Conservation (phyloP, 2,888 invertebrate species). For the Seladonia tumulorum region DNA sequence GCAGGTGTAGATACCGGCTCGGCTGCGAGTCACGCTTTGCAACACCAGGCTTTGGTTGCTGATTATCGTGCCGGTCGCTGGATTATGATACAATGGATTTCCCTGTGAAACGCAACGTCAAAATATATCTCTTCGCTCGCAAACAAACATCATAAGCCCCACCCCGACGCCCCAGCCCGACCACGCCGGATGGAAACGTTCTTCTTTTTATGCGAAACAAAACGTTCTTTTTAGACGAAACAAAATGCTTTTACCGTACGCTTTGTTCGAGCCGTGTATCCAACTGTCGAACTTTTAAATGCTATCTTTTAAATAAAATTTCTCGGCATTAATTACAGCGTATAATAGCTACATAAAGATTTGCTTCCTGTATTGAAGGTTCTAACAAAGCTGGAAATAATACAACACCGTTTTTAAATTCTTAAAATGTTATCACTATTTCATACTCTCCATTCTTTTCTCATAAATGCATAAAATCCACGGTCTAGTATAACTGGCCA, state of each 20-base stretch:
- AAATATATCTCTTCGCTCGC: slow-evolving; percentile 5
- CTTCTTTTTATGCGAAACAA: neutral
- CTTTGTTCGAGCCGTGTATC: neutral
- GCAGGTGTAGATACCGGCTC: slow-evolving; percentile 94
- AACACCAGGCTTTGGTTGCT: slow-evolving; percentile 96
- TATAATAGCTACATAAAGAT: neutral
- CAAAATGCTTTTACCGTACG: neutral
- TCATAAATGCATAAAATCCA: too few relatives aligned
- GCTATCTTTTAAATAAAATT: neutral
- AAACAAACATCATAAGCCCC: neutral
- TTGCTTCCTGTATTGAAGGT: neutral
- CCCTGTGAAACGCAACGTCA: slow-evolving; percentile 85
- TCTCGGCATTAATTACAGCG: neutral
- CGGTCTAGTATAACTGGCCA: too few relatives aligned
- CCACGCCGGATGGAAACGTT: neutral
- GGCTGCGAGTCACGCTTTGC: slow-evolving; percentile 91
- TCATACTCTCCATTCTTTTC: too few relatives aligned
- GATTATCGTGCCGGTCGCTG: slow-evolving; percentile 92
- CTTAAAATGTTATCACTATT: neutral
- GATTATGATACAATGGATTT: slow-evolving; percentile 91
- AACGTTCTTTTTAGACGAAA: too few relatives aligned
- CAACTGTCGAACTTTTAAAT: neutral
- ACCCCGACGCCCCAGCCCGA: neutral
- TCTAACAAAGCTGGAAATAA: neutral
- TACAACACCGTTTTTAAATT: neutral